phyloP scores from a whole-genome alignment of 1,140 invertebrate genomes.

The Limonius californicus region DNA sequence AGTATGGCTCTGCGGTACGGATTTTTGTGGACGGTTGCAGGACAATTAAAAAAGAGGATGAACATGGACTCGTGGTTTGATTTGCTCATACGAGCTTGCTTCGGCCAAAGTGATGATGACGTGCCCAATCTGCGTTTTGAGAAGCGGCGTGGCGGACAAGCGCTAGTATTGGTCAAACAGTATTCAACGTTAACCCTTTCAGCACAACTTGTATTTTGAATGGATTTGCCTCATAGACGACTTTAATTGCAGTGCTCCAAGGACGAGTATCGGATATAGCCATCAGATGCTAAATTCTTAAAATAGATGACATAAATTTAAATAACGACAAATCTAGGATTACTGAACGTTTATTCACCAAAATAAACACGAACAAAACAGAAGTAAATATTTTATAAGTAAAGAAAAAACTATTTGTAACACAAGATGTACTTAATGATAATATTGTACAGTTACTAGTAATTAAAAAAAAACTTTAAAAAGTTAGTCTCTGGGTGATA shows the following conservation, averaged over 20 bases:
- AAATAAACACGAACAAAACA: no score
- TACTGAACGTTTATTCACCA: not conserved
- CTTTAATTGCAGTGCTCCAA: not conserved
- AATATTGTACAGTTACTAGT: not conserved
- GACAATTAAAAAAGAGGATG: no score
- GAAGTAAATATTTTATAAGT: no score
- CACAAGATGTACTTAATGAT: not conserved
- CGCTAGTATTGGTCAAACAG: no score
- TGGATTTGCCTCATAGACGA: not conserved
- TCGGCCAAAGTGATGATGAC: no score
- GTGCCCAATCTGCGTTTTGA: no score
- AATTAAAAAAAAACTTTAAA: not conserved
- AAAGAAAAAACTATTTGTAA: no score
- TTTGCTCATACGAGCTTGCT: no score
- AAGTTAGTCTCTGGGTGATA: not conserved
- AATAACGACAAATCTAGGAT: not conserved
- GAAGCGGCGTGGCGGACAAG: no score
- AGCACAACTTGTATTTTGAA: not conserved
- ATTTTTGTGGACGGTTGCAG: no score
- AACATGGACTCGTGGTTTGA: no score
- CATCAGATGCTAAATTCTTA: not conserved
- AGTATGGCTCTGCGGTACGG: no score
- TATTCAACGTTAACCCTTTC: not conserved
- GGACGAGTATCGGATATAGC: not conserved
- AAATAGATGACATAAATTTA: not conserved